These are phyloP conservation scores for Dendroctonus ponderosae DNA, from an alignment of 1,140 invertebrate species.

Conservation along the genomic window DNA sequence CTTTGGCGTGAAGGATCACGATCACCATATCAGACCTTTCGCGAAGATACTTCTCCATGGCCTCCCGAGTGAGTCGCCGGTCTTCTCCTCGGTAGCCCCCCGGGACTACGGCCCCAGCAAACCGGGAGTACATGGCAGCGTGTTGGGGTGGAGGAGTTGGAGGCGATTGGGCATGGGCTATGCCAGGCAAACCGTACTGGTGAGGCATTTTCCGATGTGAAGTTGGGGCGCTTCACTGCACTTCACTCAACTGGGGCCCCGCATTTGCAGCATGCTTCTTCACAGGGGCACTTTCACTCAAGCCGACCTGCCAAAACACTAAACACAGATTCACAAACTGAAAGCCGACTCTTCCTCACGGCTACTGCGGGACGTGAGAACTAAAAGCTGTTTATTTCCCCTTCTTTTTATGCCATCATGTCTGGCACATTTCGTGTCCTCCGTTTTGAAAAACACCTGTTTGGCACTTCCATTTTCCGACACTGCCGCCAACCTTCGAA, in stretches of 20 bases:
- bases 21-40: constrained; percentile 95
- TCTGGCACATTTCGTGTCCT: constrained; percentile 53
- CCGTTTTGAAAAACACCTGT: constrained; percentile 66
- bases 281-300: background rate
- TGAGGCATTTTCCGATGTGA: constrained; percentile 60
- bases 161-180: constrained; percentile 72
- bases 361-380: constrained; percentile 43
- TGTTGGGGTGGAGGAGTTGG: constrained; percentile 67
- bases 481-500: constrained; percentile 55
- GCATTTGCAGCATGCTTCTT: background rate
- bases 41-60: constrained; percentile 93
- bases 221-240: background rate
- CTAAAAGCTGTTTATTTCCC: constrained; percentile 43
- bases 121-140: constrained; percentile 57
- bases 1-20: constrained; percentile 97
- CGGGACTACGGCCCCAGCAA: constrained; percentile 54
- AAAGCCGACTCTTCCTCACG: background rate
- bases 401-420: constrained; percentile 34
- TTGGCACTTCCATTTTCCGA: constrained; percentile 63
- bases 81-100: constrained; percentile 75
- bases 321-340: background rate
- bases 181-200: constrained; percentile 68
- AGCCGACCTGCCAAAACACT: background rate
- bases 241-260: background rate
- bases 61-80: constrained; percentile 86